These are phyloP conservation scores for Jacana jacana DNA, from an alignment of 2,113 vertebrate genomes.

Conservation along the genomic window DNA sequence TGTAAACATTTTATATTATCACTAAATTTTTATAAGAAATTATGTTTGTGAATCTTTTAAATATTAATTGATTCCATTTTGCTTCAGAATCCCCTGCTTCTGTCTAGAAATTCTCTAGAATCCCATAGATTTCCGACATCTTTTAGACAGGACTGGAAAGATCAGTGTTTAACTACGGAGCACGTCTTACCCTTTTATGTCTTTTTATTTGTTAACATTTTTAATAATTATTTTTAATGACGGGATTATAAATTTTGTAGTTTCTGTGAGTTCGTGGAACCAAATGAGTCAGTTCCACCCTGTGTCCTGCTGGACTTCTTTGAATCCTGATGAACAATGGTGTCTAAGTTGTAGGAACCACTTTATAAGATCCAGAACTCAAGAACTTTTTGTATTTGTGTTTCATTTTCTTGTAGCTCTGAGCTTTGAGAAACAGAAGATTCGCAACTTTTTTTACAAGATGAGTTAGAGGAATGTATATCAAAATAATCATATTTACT, in stretches of 20 bases:
- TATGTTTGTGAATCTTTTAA: not conserved
- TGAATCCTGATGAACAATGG: not conserved
- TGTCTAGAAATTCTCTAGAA: not conserved
- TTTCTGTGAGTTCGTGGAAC: not conserved
- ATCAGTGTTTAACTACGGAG: not conserved
- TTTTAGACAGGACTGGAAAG: not conserved
- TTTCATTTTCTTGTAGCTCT: not conserved
- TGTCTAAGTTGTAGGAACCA: not conserved
- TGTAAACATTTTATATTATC: not conserved
- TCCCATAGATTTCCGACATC: not conserved
- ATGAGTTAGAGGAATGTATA: not conserved
- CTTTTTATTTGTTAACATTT: not conserved
- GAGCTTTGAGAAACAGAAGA: not conserved
- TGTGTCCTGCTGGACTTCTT: not conserved
- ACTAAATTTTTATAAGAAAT: not conserved
- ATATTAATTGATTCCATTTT: not conserved
- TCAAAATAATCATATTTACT: not conserved
- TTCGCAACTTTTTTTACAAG: not conserved
- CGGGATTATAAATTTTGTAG: not conserved
- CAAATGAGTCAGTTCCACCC: not conserved
- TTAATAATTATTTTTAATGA: not conserved
- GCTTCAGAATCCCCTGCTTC: not conserved
- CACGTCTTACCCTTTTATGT: rapidly evolving
- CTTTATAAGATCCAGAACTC: not conserved
- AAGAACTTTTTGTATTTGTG: not conserved